Evolutionary conservation across 1,140 invertebrate species (phyloP).

Genomic region (Neodiprion pinetum): DNA sequence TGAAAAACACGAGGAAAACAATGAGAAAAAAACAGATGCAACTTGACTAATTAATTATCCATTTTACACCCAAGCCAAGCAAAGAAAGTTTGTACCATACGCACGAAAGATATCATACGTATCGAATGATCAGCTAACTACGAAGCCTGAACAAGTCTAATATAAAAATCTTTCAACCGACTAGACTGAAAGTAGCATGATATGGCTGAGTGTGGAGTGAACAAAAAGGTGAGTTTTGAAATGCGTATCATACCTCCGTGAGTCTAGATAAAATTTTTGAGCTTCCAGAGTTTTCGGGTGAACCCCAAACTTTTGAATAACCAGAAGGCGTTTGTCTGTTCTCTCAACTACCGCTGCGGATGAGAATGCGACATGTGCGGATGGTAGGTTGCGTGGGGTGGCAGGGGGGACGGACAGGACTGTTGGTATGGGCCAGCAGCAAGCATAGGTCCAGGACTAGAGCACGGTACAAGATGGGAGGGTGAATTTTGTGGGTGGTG

Average conservation of each 20-base stretch:
- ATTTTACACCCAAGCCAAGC: background rate
- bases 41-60: background rate
- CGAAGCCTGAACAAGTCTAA: background rate
- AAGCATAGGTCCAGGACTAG: slow-evolving; percentile 63
- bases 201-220: no score
- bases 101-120: background rate
- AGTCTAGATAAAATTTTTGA: background rate
- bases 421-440: slow-evolving; percentile 64
- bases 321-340: background rate
- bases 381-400: slow-evolving; percentile 64
- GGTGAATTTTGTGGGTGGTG: slow-evolving; percentile 67
- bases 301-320: background rate
- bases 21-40: slow-evolving; percentile 12
- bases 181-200: background rate
- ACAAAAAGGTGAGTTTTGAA: no score
- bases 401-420: slow-evolving; percentile 68
- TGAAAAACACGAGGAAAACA: background rate
- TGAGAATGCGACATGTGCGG: slow-evolving; percentile 71
- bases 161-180: background rate
- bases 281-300: background rate
- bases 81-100: background rate
- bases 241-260: no score
- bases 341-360: slow-evolving; percentile 71
- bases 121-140: background rate
- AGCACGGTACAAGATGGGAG: slow-evolving; percentile 69